phyloP scores from a whole-genome alignment of 2,113 vertebrate genomes.

The Phoxinus phoxinus region DNA sequence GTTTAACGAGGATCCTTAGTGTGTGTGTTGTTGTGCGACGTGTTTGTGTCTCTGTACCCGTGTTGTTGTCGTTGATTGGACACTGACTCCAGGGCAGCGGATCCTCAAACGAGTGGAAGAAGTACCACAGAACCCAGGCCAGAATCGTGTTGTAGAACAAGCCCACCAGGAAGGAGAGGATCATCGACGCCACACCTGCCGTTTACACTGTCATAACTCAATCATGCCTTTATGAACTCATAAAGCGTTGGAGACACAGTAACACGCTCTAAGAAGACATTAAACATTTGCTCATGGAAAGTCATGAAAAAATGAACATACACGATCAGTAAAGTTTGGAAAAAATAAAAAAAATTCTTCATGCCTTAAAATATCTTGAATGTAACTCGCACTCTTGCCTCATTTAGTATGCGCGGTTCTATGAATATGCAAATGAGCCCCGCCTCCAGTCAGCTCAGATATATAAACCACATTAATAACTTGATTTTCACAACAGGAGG shows the following conservation, averaged over 20 bases:
- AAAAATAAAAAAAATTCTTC: too few relatives aligned
- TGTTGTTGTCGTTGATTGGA: constrained; percentile 67
- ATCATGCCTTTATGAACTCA: not conserved
- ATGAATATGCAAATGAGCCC: too few relatives aligned
- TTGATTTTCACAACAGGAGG: too few relatives aligned
- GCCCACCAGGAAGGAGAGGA: constrained; percentile 82
- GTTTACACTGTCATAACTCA: not conserved
- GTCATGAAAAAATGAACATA: not conserved
- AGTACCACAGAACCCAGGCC: constrained; percentile 88
- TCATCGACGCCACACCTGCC: constrained; percentile 82
- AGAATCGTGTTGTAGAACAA: constrained; percentile 88
- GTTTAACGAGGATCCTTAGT: too few relatives aligned
- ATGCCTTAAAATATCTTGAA: too few relatives aligned
- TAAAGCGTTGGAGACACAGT: not conserved
- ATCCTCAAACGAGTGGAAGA: constrained; percentile 89
- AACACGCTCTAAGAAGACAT: not conserved
- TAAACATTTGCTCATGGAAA: not conserved
- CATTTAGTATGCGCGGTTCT: too few relatives aligned
- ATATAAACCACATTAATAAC: too few relatives aligned
- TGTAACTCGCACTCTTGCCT: too few relatives aligned
- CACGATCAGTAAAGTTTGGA: too few relatives aligned
- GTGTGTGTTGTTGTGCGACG: not conserved
- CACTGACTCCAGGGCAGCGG: constrained; percentile 85
- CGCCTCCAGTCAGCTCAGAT: too few relatives aligned
- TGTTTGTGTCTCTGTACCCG: constrained; percentile 44